Evolutionary conservation across 2,888 invertebrate genomes (phyloP), one percentile per base, ranked within the genome.

Genomic region (Erynnis tages): DNA sequence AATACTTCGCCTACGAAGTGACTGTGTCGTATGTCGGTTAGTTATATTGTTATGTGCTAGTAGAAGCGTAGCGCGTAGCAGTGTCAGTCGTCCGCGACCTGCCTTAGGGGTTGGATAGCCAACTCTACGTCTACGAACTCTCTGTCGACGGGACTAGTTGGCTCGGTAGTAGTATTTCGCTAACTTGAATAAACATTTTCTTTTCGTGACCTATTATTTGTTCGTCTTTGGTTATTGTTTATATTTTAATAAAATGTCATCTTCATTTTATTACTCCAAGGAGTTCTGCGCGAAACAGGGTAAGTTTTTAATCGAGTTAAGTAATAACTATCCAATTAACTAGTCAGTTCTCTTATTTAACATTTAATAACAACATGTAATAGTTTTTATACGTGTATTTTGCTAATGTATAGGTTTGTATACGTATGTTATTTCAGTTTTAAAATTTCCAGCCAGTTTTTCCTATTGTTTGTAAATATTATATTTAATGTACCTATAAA

Each of bases 61-160:
- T 32, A 10, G 30, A 30, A 16, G 10, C 48, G 48, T 40, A 48
- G 38, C 38, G 40, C 49, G 47, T 47, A 47, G 47, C 47, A 13
- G 14, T 47, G 58, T 45, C 61, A 73, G 73, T 73, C 65, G 63
- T 53, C 54, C 57, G 65, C 66, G 63, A 62, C 55, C 61, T 59
- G 59, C 50, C 61, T 45, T 46, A 55, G 55, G 52, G 61, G 57
- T 54, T 49, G 62, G 66, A 13, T 35, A 21, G 21, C 6, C 27
- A 13, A 29, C 50, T 43, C 32, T 35, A 50, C 43, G 21, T 43
- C 32, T 35, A 50, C 43, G 21, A 21, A 40, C 16, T 35, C 46
- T 35, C 6, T 65, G n/a, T n/a, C n/a, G n/a, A n/a, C n/a, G n/a
- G 53, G 65, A 64, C 62, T 59, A 2, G n/a, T 17, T 16, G 17